A percentile compares a stretch with the other conserved stretches of the same genome.
phyloP scores from a whole-genome alignment of 1,140 invertebrate species.

The Pissodes strobi region DNA sequence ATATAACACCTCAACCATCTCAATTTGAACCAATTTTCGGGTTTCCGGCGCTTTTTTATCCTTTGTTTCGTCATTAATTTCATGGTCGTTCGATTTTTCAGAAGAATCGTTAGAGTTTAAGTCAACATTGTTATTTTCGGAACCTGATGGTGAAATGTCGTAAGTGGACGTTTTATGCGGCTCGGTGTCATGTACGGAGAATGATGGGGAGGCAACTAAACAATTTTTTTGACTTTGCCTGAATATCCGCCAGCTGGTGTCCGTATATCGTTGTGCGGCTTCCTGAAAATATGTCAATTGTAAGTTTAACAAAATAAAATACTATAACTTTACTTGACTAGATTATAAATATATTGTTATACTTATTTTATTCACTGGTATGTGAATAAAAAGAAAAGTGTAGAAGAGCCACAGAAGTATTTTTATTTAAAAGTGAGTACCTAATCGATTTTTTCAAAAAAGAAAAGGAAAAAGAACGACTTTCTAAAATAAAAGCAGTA shows the following conservation, averaged over 20 bases:
- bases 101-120: background rate
- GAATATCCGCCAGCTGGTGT: slow-evolving; percentile 66
- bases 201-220: slow-evolving; percentile 6
- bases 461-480: too few relatives aligned
- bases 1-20: slow-evolving; percentile 41
- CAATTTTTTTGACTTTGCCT: slow-evolving; percentile 57
- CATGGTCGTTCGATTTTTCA: too few relatives aligned
- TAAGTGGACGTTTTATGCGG: slow-evolving; percentile 34
- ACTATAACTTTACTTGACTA: too few relatives aligned
- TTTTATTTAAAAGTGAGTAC: too few relatives aligned
- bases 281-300: slow-evolving; percentile 58
- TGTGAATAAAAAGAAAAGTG: too few relatives aligned
- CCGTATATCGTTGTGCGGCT: slow-evolving; percentile 60
- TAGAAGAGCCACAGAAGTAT: too few relatives aligned
- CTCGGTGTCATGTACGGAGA: slow-evolving; percentile 36
- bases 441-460: too few relatives aligned
- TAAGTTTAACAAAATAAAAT: too few relatives aligned
- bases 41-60: background rate
- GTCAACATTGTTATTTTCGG: background rate
- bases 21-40: slow-evolving; percentile 35
- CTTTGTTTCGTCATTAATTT: too few relatives aligned
- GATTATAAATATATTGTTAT: too few relatives aligned
- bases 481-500: too few relatives aligned
- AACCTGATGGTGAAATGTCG: slow-evolving; percentile 16
- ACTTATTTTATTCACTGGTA: too few relatives aligned